phyloP scores from a whole-genome alignment of 2,888 invertebrate species.

The Diadegma fenestrale region DNA sequence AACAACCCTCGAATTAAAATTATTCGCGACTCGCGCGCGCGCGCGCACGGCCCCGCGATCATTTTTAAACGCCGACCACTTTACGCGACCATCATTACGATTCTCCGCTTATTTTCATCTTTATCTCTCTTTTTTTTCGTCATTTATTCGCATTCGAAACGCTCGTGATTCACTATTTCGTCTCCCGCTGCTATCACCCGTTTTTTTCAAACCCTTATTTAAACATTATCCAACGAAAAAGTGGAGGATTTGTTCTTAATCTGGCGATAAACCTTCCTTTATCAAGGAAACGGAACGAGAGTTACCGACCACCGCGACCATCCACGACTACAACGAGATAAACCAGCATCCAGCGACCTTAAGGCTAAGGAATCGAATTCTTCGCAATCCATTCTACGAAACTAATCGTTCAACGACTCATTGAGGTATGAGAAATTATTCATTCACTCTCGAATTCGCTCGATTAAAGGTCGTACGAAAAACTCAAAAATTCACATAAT shows the following conservation, averaged over 20 bases:
- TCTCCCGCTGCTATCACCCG: constrained; percentile 32
- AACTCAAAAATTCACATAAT: not conserved
- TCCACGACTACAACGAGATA: constrained; percentile 24
- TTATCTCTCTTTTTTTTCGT: not conserved
- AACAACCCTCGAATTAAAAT: constrained; percentile 42
- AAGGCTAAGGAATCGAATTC: constrained; percentile 23
- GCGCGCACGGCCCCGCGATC: constrained; percentile 49
- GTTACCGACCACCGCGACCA: constrained; percentile 33
- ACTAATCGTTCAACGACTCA: constrained; percentile 5
- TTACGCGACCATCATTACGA: constrained; percentile 5
- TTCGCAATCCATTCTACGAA: constrained; percentile 2
- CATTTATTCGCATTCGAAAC: constrained; percentile 1
- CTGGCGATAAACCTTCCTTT: constrained; percentile 64
- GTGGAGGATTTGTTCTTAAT: constrained; percentile 67
- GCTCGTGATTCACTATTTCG: not conserved
- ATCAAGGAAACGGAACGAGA: constrained; percentile 66
- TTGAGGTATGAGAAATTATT: constrained; percentile 27
- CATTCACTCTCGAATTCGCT: too few relatives aligned
- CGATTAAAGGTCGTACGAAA: not conserved
- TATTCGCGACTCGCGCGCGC: constrained; percentile 65
- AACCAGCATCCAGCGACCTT: constrained; percentile 9
- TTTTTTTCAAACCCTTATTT: not conserved
- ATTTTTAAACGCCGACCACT: constrained; percentile 8
- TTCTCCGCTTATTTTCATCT: not conserved
- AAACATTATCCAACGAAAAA: constrained; percentile 38